Percentiles rank a stretch among this genome's conserved stretches.
These are phyloP conservation scores for Gallinago jamesoni DNA, from an alignment of 2,113 vertebrate genomes.

Conservation along the genomic window DNA sequence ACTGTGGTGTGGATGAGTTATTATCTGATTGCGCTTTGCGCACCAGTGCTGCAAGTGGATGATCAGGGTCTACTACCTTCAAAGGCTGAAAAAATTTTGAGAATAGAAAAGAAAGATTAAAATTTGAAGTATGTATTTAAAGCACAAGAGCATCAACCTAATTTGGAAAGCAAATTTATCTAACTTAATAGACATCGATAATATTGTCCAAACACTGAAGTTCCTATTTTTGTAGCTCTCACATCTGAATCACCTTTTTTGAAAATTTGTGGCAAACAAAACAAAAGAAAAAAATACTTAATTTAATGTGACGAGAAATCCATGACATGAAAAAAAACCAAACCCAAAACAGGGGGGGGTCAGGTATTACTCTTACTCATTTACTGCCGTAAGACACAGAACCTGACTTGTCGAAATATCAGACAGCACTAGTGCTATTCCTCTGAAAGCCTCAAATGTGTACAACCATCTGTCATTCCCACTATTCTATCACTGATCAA, in stretches of 20 bases:
- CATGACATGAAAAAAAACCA: neutral
- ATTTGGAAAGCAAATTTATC: neutral
- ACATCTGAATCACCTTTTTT: neutral
- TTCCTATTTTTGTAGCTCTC: neutral
- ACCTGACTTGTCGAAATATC: neutral
- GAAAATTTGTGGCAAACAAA: neutral
- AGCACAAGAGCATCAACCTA: neutral
- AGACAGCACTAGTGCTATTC: neutral
- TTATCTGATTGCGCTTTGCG: conserved; percentile 88
- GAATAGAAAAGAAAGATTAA: neutral
- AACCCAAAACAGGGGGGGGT: neutral
- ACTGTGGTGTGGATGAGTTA: conserved; percentile 69
- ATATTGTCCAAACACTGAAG: neutral
- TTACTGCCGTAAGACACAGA: neutral
- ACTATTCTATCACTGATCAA: neutral
- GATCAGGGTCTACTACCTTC: conserved; percentile 95
- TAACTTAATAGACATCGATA: neutral
- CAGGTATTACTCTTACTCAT: neutral
- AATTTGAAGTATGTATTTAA: neutral
- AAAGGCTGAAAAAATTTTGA: conserved; percentile 81
- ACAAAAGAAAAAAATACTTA: neutral
- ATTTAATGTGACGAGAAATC: neutral
- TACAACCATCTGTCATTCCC: neutral
- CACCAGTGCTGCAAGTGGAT: conserved; percentile 91
- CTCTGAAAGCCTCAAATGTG: neutral